Percentiles rank a stretch among this genome's conserved stretches.
Evolutionary conservation across 2,797 vertebrate species (phyloP).

Genomic region (Onychomys arenicola): DNA sequence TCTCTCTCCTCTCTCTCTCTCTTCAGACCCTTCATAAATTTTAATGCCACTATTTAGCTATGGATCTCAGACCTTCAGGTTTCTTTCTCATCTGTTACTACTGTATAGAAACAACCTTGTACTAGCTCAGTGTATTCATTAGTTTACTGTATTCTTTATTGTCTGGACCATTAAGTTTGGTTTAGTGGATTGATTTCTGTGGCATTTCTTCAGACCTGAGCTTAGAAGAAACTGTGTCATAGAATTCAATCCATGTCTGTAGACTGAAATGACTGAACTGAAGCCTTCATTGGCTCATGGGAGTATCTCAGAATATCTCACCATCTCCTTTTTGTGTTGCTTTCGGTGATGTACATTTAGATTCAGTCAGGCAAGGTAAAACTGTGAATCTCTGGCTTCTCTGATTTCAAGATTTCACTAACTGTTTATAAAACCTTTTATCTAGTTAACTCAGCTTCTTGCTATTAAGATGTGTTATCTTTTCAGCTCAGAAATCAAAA

Average conservation of each 20-base stretch:
- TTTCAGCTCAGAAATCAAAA: conserved; percentile 77
- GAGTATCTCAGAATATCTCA: not conserved
- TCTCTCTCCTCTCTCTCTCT: too few species aligned
- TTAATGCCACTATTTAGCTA: not conserved
- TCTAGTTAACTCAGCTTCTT: conserved; percentile 82
- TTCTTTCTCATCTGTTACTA: not conserved
- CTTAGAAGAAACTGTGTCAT: not conserved
- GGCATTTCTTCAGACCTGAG: not conserved
- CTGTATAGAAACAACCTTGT: not conserved
- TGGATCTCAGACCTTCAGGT: not conserved
- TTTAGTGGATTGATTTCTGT: conserved; percentile 55
- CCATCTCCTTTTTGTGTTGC: conserved; percentile 43
- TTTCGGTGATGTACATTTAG: conserved; percentile 69
- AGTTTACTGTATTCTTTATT: conserved; percentile 53
- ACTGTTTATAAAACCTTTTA: conserved; percentile 84
- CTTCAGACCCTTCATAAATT: not conserved
- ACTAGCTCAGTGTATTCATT: not conserved
- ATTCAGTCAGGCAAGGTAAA: conserved; percentile 68
- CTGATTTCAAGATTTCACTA: conserved; percentile 80
- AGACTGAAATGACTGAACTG: not conserved
- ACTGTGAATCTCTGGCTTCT: conserved; percentile 66
- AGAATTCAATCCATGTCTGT: not conserved
- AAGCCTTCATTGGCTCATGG: accelerated
- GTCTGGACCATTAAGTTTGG: conserved; percentile 60
- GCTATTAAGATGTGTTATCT: conserved; percentile 82